Base-by-base conservation (phyloP, 2,113 vertebrate species). In the Sapajus apella region DNA sequence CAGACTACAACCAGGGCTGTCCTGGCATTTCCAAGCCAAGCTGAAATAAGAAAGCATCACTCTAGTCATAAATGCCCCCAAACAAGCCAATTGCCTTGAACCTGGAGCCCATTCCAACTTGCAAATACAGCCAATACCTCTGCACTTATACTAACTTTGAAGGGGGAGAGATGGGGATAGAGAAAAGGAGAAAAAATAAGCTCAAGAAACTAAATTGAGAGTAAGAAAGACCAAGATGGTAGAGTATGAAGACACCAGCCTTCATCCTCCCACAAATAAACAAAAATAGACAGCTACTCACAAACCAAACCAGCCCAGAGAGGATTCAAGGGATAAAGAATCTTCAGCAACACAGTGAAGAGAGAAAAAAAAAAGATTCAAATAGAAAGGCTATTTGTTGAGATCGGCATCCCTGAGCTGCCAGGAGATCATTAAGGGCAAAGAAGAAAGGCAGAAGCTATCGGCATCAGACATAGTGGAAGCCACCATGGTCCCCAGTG, bases 21-120 rank as follows among this genome's bases (percentile, higher is more conserved):
- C 64, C 70, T 10, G 70, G 21, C 17, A 52, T 80, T 84, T 30
- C 25, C 47, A 61, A 66, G 18, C 21, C 13, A 21, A 11, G 1
- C 35, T 18, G 40, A 45, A 88, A 88, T 56, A 61, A 81, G 50
- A 82, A 90, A 16, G 16, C 37, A 43, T 20, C 9, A 21, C 25
- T 68, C 2, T 27, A 58, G 32, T 56, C 35, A 10, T n/a, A 16
- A 16, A 21, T 35, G 43, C 21, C 21, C 43, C 43, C 3, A 3
- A 23, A 20, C 8, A 12, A 45, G 8, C 12, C 25, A 27, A 35
- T 0, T 0, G 3, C 9, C 76, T 23, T 16, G 0, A 0, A 3
- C 16, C 23, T 35, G 12, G 52, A 32, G 32, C 8, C 47, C 6
- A 55, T 8, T 9, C 1, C 5, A 6, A 21, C 2, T 16, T 47